Evolutionary conservation across 1,140 invertebrate species (phyloP), one percentile per base, ranked within the genome.

Genomic region (Theocolax elegans): DNA sequence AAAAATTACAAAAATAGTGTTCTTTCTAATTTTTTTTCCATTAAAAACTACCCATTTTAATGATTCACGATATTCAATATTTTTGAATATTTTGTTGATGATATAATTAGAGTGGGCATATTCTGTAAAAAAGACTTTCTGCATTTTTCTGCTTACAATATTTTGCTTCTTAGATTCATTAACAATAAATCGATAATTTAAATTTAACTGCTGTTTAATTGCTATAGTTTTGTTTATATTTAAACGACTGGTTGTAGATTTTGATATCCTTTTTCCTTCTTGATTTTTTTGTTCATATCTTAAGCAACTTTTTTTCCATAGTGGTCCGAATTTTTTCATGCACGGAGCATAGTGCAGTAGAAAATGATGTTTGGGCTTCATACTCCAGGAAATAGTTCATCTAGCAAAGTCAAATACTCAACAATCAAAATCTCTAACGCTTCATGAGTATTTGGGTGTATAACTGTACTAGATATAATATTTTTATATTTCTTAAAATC

Each of bases 201-300:
- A 12, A 46, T 27, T 29, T 27, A 70, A 56, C 29, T 63, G 67
- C 21, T 44, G 44, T 58, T 53, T 60, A n/a, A 63, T 49, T 13
- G 67, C 59, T 29, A 70, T 70, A 4, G 67, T 62, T 8, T 23
- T 15, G 35, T 59, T 63, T 31, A 70, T 27, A 54, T 70, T 70
- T 23, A 63, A 13, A 17, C 58, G 46, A 53, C 59, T 54, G 12
- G 67, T n/a, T n/a, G n/a, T 17, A 42, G 49, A 3, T 7, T 35
- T 29, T 49, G 67, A 27, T 40, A 54, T 44, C 29, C 49, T 38
- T 63, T 63, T 62, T 1, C 29, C 67, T 56, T 63, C 58, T 42
- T 62, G 58, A 21, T 70, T 56, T 44, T 62, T 59, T n/a, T 23
- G 15, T 38, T 69, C 67, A 23, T 17, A 31, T 23, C 67, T 25